phyloP scores from a whole-genome alignment of 2,888 invertebrate species.

The Hermodice carunculata region DNA sequence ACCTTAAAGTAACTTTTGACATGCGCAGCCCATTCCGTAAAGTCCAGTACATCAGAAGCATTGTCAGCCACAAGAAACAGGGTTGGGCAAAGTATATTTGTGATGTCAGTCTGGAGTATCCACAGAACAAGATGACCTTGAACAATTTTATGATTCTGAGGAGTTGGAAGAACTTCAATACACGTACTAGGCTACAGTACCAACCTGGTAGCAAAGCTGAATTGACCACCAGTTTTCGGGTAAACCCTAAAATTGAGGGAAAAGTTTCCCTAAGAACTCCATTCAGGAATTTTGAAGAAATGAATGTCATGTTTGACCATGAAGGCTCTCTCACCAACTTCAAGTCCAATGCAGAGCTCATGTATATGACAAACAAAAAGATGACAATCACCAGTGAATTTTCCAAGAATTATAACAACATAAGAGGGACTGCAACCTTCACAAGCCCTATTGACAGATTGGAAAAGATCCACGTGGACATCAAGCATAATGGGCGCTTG shows the following conservation, averaged over 20 bases:
- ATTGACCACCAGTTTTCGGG: neutral
- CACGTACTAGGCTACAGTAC: conserved; percentile 5
- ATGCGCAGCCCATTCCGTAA: conserved; percentile 16
- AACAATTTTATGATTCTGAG: neutral
- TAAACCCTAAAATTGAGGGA: neutral
- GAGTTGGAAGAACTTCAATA: conserved; percentile 12
- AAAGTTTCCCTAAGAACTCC: neutral
- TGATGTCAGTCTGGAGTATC: conserved; percentile 14
- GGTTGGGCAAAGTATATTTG: neutral
- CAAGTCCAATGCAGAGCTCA: conserved; percentile 11
- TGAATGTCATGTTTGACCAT: conserved; percentile 11
- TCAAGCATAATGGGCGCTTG: too few species aligned
- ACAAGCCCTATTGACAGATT: too few species aligned
- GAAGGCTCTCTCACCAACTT: conserved; percentile 9
- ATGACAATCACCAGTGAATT: conserved; percentile 1
- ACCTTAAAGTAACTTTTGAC: conserved; percentile 17
- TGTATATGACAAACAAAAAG: conserved; percentile 4
- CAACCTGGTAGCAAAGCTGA: conserved; percentile 13
- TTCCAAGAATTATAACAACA: too few species aligned
- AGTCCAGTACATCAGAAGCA: neutral
- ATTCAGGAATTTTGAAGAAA: conserved; percentile 2
- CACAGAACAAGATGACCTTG: conserved; percentile 8
- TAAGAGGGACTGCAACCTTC: too few species aligned
- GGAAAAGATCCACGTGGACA: too few species aligned
- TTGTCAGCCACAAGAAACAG: conserved; percentile 15